Evolutionary conservation across 2,888 invertebrate genomes (phyloP), one percentile per base, ranked within the genome.

Genomic region (Lochmaea crataegi): DNA sequence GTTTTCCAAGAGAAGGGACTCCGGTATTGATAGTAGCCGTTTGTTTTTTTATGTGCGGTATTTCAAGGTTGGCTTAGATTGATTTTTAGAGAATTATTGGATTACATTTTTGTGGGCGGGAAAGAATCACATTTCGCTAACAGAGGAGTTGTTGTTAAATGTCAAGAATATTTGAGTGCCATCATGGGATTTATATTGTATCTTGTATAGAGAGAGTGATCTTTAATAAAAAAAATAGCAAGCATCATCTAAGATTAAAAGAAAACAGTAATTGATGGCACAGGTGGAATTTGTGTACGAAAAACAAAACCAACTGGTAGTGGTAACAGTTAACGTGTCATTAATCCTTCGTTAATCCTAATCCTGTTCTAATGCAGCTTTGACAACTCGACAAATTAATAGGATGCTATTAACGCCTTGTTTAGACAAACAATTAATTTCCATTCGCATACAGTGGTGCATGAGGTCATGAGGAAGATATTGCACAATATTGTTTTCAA

Each of bases 401-500:
- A 70, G 77, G 78, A 79, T 79, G 76, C 67, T 68, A 81, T 80
- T 80, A 79, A 76, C 78, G 77, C 66, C 76, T 73, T 77, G 71
- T 75, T 72, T 68, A 78, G 78, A 77, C 77, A 67, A 79, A 80
- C 80, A 80, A 82, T 82, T 81, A 80, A 81, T 82, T 80, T 77
- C 77, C 73, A 80, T 81, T 80, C 78, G 73, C 74, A 42, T 10
- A 26, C 10, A 58, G 22, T 58, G 58, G 64, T 65, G 32, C 53
- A 66, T 70, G 73, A 4, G 32, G 65, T 45, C 72, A 68, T 14
- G 14, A 32, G 57, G 77, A 80, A 80, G 82, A 80, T 80, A 80
- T 78, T 76, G 75, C 76, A 78, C 78, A 80, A 80, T 76, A 73
- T 32, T 6, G 32, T 32, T 32, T 32, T 32, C 32, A 32, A 32